Evolutionary conservation across 2,797 vertebrate species (phyloP), one percentile per base, ranked within the genome.

Genomic region (Semaprochilodus insignis): DNA sequence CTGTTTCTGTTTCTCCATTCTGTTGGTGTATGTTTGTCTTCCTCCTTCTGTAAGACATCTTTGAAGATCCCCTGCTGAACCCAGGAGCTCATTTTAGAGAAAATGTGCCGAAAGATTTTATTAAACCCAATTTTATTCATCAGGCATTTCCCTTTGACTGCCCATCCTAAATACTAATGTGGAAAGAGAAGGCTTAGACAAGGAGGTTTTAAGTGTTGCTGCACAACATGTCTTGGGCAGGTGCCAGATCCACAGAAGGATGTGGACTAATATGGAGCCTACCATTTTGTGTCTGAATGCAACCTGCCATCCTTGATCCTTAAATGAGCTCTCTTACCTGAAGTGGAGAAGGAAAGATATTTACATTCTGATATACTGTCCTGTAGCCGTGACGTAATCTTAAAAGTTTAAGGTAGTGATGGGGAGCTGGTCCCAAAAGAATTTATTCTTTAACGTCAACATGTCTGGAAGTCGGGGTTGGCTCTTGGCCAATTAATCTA

Each of bases 91-190:
- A 23, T 62, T 80, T 25, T 23, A n/a, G 51, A 83, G 13, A 65
- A 80, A 75, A 78, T 84, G 70, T 79, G 81, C 67, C 77, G 65
- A 81, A 86, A 90, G 31, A 83, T 77, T 72, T 55, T 83, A 85
- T 89, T 84, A 86, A 51, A 31, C 15, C 81, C 89, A 89, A 92
- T 91, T 85, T 83, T 90, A 87, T 91, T 92, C 87, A 87, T 67
- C 70, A 48, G 85, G 78, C 75, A 78, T 89, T n/a, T 90, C 86
- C 85, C 73, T 70, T 25, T 48, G 62, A 80, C 84, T 80, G 83
- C 86, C 84, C 60, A 74, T 11, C 81, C 77, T 67, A 73, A 69
- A 80, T 75, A 60, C 73, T 87, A 83, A 88, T 85, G 85, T 65
- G 77, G 63, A 81, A 36, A 65, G 83, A 69, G 67, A 62, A 2